Conservation (phyloP, 2,797 vertebrate species). For the Columba guinea region DNA sequence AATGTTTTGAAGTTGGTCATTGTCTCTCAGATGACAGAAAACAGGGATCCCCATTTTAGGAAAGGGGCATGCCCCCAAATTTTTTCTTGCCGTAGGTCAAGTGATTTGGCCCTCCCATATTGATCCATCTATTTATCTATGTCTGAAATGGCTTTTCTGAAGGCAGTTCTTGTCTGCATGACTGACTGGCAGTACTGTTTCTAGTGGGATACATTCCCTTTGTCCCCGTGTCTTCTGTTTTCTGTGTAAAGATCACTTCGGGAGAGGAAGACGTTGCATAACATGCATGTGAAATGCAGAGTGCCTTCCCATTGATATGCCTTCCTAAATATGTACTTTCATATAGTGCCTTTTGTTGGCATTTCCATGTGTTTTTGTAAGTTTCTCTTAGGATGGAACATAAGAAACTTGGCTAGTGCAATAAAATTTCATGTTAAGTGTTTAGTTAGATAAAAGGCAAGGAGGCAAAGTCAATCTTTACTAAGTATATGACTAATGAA, state of each 20-base stretch:
- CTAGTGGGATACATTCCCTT: conserved; percentile 4
- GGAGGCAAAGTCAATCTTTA: background rate
- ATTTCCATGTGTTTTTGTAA: background rate
- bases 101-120: conserved; percentile 65
- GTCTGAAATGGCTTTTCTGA: conserved; percentile 59
- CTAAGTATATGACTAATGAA: background rate
- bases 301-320: background rate
- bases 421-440: background rate
- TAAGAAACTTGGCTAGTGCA: background rate
- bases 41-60: conserved; percentile 9
- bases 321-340: background rate
- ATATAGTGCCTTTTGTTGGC: background rate
- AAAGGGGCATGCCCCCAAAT: conserved; percentile 36
- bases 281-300: conserved; percentile 27
- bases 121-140: conserved; percentile 60
- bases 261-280: conserved; percentile 21
- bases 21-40: conserved; percentile 32
- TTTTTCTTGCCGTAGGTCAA: conserved; percentile 64
- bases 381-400: background rate
- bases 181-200: conserved; percentile 52
- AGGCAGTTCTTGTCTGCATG: conserved; percentile 62
- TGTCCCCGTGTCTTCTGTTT: conserved; percentile 29
- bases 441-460: background rate
- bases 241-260: background rate
- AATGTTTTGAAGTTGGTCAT: conserved; percentile 33